phyloP scores from a whole-genome alignment of 2,888 invertebrate species.

The Conops quadrifasciatus region DNA sequence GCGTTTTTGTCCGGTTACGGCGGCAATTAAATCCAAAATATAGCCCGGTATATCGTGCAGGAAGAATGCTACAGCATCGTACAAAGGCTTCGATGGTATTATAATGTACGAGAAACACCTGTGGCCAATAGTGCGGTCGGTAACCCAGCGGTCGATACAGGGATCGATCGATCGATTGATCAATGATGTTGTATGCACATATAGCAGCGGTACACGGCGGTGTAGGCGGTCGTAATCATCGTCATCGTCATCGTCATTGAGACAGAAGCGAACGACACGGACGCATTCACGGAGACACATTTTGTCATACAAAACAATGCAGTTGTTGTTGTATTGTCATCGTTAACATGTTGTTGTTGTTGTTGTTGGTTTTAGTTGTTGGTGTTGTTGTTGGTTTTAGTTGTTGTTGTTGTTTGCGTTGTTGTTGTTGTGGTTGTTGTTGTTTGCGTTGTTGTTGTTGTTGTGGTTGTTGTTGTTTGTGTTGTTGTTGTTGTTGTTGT shows the following conservation, averaged over 20 bases:
- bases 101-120: constrained; percentile 66
- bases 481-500: constrained; percentile 17
- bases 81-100: constrained; percentile 64
- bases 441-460: constrained; percentile 20
- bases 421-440: constrained; percentile 13
- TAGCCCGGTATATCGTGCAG: constrained; percentile 65
- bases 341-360: constrained; percentile 19
- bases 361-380: neutral
- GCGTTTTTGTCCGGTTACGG: constrained; percentile 64
- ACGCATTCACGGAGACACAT: too few relatives aligned
- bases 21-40: constrained; percentile 65
- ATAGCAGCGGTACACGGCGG: neutral
- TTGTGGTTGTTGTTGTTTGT: constrained; percentile 14
- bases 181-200: neutral
- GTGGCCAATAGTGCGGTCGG: constrained; percentile 56
- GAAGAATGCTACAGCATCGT: constrained; percentile 62
- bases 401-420: constrained; percentile 12
- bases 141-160: constrained; percentile 31
- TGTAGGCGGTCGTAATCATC: neutral
- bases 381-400: constrained; percentile 34
- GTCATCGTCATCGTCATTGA: neutral
- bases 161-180: constrained; percentile 8
- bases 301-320: constrained; percentile 20
- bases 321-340: constrained; percentile 24
- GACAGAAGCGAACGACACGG: too few relatives aligned